These are phyloP conservation scores for Podargus strigoides DNA, from an alignment of 2,797 vertebrate genomes.

Conservation along the genomic window DNA sequence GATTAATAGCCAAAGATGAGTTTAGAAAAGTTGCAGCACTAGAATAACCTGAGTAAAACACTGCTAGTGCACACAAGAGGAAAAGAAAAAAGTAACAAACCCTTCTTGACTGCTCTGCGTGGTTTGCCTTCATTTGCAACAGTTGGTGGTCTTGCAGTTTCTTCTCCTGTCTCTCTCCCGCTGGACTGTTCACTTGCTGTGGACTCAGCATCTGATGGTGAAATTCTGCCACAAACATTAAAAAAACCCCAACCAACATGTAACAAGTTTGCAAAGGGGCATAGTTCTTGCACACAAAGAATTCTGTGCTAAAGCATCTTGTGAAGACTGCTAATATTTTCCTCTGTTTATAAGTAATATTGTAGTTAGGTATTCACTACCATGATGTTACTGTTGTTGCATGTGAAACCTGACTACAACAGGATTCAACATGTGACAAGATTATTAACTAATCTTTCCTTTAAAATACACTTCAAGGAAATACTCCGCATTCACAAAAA, in stretches of 20 bases:
- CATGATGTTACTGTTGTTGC: not conserved
- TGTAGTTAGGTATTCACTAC: not conserved
- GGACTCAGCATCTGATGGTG: constrained; percentile 91
- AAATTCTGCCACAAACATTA: constrained; percentile 78
- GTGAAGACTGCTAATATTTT: not conserved
- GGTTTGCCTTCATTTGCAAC: constrained; percentile 79
- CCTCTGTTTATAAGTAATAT: not conserved
- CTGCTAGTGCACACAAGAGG: not conserved
- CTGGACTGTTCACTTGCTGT: constrained; percentile 92
- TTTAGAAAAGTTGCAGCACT: not conserved
- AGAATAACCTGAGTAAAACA: not conserved
- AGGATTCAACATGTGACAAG: not conserved
- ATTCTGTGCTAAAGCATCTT: not conserved
- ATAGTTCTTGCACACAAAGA: not conserved
- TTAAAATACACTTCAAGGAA: not conserved
- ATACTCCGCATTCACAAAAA: not conserved
- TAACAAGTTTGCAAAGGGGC: not conserved
- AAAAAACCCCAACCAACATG: not conserved
- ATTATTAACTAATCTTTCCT: not conserved
- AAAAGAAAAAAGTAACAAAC: constrained; percentile 58
- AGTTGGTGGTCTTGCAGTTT: constrained; percentile 78
- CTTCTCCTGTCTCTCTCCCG: constrained; percentile 86
- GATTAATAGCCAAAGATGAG: not conserved
- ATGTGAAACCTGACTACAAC: not conserved
- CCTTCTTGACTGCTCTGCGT: constrained; percentile 80